Evolutionary conservation across 2,888 invertebrate genomes (phyloP), one percentile per base, ranked within the genome.

Genomic region (Lithophane semibrunnea): DNA sequence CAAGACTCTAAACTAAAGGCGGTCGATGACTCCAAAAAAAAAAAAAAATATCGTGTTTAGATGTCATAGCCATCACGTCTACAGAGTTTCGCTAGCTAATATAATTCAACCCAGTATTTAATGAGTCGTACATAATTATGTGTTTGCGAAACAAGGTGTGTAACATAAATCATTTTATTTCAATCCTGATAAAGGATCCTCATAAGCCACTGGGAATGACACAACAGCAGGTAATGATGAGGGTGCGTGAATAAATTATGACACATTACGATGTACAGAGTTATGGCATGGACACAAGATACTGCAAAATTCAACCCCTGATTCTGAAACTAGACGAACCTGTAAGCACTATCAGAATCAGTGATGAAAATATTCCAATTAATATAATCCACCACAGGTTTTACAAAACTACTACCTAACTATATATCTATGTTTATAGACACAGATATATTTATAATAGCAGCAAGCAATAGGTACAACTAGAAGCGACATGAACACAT

Each of bases 161-260:
- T 68, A 56, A 12, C 54, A 68, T 77, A 79, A 77, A 64, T 82
- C 9, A 64, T 63, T 82, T 77, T 44, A 82, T 77, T 67, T 82
- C 49, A 82, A 58, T 77, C 83, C 67, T 68, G 63, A 77, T 67
- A 77, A 83, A 84, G 73, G 86, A 63, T 73, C 42, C 37, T 61
- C 24, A 60, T 66, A 80, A 71, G 73, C 73, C 66, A 42, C 70
- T 80, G 84, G 69, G 74, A 64, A n/a, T 67, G 74, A 74, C 84
- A 56, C 60, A 54, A 18, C 68, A 58, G 44, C 54, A 64, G 42
- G 44, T 80, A 82, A 80, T 80, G 75, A 80, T n/a, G 68, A 84
- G 84, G 82, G 82, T 82, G 13, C 37, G 44, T 37, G 68, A 65
- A 81, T 81, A 69, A 69, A 81, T 84, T 68, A 81, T 64, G 64